Percentiles rank a stretch among this genome's conserved stretches.
Conservation (phyloP, 2,797 vertebrate species). For the Gobio occitaniae region DNA sequence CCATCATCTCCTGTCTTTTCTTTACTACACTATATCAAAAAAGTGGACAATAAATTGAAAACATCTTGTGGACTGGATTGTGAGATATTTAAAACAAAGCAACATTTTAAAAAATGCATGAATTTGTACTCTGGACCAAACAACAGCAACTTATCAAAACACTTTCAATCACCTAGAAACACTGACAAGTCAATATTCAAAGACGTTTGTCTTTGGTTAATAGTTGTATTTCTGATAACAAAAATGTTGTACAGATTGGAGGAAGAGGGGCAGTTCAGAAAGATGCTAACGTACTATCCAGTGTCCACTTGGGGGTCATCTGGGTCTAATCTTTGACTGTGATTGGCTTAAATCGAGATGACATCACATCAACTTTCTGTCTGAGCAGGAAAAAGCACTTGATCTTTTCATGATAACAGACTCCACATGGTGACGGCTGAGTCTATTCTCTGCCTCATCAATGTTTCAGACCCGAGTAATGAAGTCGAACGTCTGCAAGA, state of each 20-base stretch:
- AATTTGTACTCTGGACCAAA: neutral
- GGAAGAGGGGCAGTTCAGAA: neutral
- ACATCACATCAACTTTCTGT: constrained; percentile 43
- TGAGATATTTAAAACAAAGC: neutral
- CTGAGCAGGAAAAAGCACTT: constrained; percentile 6
- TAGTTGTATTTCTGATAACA: neutral
- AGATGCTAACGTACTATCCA: neutral
- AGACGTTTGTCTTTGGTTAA: neutral
- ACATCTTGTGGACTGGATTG: neutral
- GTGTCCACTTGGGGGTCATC: neutral
- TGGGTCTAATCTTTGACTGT: neutral
- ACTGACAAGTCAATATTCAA: neutral
- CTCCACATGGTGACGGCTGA: constrained; percentile 53
- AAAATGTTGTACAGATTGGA: neutral
- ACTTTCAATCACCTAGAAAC: neutral
- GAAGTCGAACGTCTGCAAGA: constrained; percentile 60
- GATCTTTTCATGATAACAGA: constrained; percentile 43
- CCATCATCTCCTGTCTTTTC: neutral
- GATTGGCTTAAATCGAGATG: constrained; percentile 11
- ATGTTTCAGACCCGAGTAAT: constrained; percentile 61
- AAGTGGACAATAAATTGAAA: neutral
- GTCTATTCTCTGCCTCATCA: constrained; percentile 62
- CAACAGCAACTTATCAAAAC: neutral
- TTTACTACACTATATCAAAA: neutral
- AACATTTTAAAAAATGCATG: neutral